phyloP scores from a whole-genome alignment of 2,797 vertebrate genomes.

The Typhlichthys eigenmanni region DNA sequence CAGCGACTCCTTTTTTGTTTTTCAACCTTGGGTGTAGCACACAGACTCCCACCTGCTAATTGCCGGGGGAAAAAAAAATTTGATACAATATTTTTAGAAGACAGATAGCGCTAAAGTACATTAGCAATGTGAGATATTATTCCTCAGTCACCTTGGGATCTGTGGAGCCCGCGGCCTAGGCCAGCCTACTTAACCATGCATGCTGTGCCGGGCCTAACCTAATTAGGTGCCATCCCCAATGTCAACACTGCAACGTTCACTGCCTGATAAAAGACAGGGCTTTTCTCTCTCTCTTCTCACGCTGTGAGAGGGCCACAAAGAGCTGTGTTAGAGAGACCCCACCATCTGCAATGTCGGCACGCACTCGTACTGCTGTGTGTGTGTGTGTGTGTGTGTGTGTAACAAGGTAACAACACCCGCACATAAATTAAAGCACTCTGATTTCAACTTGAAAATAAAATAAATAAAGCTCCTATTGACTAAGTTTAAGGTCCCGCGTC shows the following conservation, averaged over 20 bases:
- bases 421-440: too few species aligned
- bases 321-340: conserved; percentile 49
- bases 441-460: neutral
- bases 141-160: conserved; percentile 71
- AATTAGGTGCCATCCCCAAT: conserved; percentile 76
- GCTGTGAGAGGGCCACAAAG: conserved; percentile 64
- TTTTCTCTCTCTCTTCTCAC: conserved; percentile 57
- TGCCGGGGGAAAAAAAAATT: conserved; percentile 2
- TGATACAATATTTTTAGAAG: conserved; percentile 48
- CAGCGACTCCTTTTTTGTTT: conserved; percentile 8
- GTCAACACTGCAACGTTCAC: conserved; percentile 72
- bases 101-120: conserved; percentile 39
- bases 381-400: conserved; percentile 21
- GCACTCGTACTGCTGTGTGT: conserved; percentile 8
- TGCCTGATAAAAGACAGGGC: conserved; percentile 65
- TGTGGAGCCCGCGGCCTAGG: conserved; percentile 63
- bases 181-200: conserved; percentile 73
- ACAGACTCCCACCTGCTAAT: conserved; percentile 28
- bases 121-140: conserved; percentile 48
- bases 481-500: too few species aligned
- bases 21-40: conserved; percentile 20
- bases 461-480: neutral
- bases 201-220: conserved; percentile 70
- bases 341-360: conserved; percentile 54
- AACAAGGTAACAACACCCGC: conserved; percentile 3